Evolutionary conservation across 2,113 vertebrate genomes (phyloP).

Genomic region (Morone saxatilis): DNA sequence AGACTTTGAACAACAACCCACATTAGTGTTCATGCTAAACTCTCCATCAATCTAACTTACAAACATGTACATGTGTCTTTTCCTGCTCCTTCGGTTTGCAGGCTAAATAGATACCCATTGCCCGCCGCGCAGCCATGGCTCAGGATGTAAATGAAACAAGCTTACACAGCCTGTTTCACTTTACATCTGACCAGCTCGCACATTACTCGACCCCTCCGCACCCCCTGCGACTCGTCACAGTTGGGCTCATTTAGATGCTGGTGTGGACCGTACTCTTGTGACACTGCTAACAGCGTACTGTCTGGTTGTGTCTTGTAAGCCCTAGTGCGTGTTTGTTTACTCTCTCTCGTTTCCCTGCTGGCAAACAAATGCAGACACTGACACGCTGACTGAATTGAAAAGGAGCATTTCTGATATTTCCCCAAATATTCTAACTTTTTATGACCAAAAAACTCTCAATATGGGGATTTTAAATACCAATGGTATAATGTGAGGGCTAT

Average conservation of each 20-base stretch:
- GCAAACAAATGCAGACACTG: not conserved
- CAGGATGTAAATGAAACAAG: not conserved
- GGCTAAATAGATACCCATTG: not conserved
- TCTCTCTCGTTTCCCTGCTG: not conserved
- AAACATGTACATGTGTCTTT: not conserved
- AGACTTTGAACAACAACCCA: not conserved
- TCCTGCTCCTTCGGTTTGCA: not conserved
- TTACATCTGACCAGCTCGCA: too few species aligned
- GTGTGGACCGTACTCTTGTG: not conserved
- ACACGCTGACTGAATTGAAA: not conserved
- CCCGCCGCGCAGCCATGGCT: too few species aligned
- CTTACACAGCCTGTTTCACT: too few species aligned
- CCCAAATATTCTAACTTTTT: not conserved
- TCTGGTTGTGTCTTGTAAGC: not conserved
- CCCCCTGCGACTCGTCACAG: too few species aligned
- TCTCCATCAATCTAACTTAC: not conserved
- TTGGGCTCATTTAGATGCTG: not conserved
- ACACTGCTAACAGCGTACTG: not conserved
- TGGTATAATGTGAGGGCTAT: not conserved
- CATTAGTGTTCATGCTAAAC: not conserved
- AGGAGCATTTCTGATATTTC: not conserved
- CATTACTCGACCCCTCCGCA: too few species aligned
- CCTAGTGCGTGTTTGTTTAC: not conserved
- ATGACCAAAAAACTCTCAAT: not conserved
- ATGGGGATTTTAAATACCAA: too few species aligned